Percentiles rank a stretch among this genome's conserved stretches.
Conservation (phyloP, 1,140 invertebrate genomes). For the Dufourea novaeangliae region DNA sequence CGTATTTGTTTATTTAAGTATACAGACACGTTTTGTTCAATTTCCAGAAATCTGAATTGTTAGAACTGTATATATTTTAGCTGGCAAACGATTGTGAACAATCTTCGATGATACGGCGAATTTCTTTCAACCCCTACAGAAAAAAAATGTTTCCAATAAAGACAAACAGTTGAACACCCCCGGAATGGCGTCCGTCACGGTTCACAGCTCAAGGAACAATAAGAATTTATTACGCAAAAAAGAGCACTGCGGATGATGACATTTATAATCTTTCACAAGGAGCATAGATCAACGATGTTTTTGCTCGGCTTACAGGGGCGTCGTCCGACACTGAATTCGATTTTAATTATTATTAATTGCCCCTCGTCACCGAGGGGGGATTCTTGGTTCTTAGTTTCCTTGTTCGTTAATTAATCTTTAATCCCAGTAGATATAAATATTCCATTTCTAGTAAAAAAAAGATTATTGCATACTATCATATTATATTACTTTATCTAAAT, state of each 20-base stretch:
- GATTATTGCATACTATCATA: background rate
- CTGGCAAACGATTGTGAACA: too few species aligned
- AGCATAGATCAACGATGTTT: slow-evolving; percentile 76
- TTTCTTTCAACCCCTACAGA: background rate
- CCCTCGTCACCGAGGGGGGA: slow-evolving; percentile 26
- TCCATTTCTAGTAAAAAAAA: background rate
- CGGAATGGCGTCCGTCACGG: slow-evolving; percentile 55
- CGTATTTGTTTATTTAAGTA: too few species aligned
- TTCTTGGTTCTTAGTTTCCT: background rate
- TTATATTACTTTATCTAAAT: too few species aligned
- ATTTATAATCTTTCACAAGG: slow-evolving; percentile 70
- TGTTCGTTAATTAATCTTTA: slow-evolving; percentile 1
- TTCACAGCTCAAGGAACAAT: slow-evolving; percentile 62
- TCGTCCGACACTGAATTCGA: slow-evolving; percentile 70
- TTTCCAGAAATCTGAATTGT: too few species aligned
- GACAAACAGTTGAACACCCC: slow-evolving; percentile 49
- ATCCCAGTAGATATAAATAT: background rate
- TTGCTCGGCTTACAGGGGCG: slow-evolving; percentile 73
- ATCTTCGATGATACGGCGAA: slow-evolving; percentile 1
- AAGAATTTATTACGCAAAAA: slow-evolving; percentile 61
- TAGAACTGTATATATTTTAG: background rate
- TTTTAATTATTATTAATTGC: slow-evolving; percentile 79
- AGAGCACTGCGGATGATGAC: slow-evolving; percentile 55
- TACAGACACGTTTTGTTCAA: too few species aligned
- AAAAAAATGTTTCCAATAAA: slow-evolving; percentile 48